Evolutionary conservation across 2,113 vertebrate species (phyloP).

Genomic region (Corythaeola cristata): DNA sequence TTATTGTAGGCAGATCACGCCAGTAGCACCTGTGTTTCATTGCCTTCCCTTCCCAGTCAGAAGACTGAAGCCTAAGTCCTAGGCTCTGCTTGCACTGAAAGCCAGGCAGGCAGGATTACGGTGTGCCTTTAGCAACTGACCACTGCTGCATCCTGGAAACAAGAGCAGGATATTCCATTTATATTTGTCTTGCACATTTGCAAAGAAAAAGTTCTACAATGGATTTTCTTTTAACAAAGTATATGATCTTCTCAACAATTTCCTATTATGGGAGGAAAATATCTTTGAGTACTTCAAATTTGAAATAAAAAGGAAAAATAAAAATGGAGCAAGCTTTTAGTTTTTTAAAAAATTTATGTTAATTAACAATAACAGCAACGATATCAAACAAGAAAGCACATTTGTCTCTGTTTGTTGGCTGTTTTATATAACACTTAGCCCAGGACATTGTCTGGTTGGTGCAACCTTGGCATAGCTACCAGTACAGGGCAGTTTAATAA

Average conservation of each 20-base stretch:
- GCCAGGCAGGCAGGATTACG: neutral
- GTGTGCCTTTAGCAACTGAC: neutral
- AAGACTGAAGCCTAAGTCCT: neutral
- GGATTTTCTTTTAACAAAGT: neutral
- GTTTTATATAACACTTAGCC: neutral
- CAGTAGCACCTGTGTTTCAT: neutral
- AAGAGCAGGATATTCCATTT: neutral
- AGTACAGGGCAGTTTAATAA: neutral
- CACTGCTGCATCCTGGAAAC: neutral
- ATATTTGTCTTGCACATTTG: neutral
- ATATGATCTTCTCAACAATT: neutral
- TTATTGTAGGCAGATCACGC: neutral
- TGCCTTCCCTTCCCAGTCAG: neutral
- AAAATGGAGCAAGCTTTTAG: neutral
- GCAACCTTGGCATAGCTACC: neutral
- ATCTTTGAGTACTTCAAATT: neutral
- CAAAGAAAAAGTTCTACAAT: neutral
- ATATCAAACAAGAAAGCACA: neutral
- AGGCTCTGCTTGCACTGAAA: neutral
- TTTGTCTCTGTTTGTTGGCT: neutral
- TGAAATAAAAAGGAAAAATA: neutral
- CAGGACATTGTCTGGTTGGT: neutral
- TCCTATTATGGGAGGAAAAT: neutral
- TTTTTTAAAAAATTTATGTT: neutral
- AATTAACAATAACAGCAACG: neutral